A percentile compares a stretch with the other conserved stretches of the same genome.
Conservation (phyloP, 64 coral and sea anemone genomes). For the Dendronephthya gigantea region DNA sequence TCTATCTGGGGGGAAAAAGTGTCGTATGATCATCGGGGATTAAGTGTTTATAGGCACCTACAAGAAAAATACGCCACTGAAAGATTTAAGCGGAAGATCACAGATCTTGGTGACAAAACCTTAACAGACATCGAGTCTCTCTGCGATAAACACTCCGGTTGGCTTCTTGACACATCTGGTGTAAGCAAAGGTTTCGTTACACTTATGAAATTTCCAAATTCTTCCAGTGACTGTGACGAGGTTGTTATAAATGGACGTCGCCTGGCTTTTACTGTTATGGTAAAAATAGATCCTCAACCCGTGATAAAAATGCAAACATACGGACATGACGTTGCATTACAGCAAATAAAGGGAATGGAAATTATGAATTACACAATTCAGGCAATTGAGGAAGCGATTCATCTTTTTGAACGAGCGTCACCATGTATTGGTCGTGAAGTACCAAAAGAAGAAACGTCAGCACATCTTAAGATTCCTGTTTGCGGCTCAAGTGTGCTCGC, state of each 20-base stretch:
- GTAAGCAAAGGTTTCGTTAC: background rate
- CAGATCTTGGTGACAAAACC: background rate
- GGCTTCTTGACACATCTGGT: background rate
- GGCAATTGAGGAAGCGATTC: background rate
- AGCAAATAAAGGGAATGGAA: background rate
- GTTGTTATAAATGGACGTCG: background rate
- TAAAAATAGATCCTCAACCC: background rate
- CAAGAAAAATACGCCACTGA: background rate
- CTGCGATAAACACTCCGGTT: background rate
- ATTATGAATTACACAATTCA: background rate
- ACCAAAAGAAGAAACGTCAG: background rate
- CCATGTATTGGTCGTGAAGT: background rate
- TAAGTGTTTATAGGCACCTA: background rate
- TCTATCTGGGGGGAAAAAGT: background rate
- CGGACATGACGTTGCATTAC: background rate
- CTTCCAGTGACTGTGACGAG: background rate
- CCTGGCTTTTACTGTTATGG: background rate
- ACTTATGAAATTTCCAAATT: background rate
- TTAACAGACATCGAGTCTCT: background rate
- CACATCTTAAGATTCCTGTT: background rate
- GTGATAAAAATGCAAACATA: background rate
- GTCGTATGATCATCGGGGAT: background rate
- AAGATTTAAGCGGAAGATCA: background rate
- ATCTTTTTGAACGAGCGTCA: background rate
- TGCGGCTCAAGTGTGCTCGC: background rate